Evolutionary conservation across 2,113 vertebrate genomes (phyloP), one percentile per base, ranked within the genome.

Genomic region (Spizaetus ornatus): DNA sequence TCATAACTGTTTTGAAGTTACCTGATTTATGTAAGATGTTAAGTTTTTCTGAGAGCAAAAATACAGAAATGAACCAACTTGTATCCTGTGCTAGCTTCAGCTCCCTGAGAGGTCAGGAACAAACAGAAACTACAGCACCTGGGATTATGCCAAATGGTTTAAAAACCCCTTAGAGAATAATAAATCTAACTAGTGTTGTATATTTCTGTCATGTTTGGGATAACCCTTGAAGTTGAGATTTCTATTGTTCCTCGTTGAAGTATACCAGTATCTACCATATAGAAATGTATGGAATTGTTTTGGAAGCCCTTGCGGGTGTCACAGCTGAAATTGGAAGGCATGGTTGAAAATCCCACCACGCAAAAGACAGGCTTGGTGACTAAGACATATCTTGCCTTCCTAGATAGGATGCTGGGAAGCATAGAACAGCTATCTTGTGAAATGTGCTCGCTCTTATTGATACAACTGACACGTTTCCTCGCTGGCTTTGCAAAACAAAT

Each of bases 201-300:
- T 80, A 27, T 84, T 73, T 93, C 36, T 78, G 12, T 73, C 13
- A 25, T 21, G 9, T 58, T 69, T 76, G 61, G 62, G 20, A 25
- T 87, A 63, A 79, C 11, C 26, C 40, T 58, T 81, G 38, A 61
- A 84, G 45, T 5, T 81, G 63, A 91, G 52, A 43, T 81, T 81
- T 85, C n/a, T 83, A 0, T 32, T 70, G 25, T 34, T 74, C 34
- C 21, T 91, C 10, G 17, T 32, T 59, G 22, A 74, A 78, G 17
- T 22, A 18, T 59, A 34, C 32, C 1, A 0, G 7, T 58, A 22
- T 50, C 42, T 74, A 13, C 14, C 6, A 1, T n/a, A 29, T 3
- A 73, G 63, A 63, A 94, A 78, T 25, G 5, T 13, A n/a, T 71
- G 27, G 42, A 62, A 38, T 73, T 73, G 19, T 72, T 93, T 82